These are phyloP conservation scores for Capreolus pygargus DNA, from an alignment of 2,113 vertebrate species.

Conservation along the genomic window DNA sequence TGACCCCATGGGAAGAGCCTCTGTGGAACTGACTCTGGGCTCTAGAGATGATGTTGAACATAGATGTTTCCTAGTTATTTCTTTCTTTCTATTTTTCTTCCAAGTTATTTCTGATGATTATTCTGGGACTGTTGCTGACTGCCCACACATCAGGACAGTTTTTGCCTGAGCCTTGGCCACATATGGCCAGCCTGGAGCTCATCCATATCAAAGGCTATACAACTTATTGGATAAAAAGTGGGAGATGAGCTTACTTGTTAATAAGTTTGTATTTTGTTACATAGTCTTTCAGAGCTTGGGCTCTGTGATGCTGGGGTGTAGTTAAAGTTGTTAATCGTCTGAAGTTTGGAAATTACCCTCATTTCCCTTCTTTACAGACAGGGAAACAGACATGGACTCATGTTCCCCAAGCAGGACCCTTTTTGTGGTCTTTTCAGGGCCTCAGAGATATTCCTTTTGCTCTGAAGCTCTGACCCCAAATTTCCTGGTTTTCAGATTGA, in stretches of 20 bases:
- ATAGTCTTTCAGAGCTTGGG: neutral
- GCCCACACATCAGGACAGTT: neutral
- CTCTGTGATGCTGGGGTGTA: neutral
- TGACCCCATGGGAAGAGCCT: neutral
- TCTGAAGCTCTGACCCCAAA: neutral
- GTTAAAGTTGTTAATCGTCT: neutral
- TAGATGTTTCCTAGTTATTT: neutral
- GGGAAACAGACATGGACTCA: neutral
- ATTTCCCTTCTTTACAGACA: slow-evolving; percentile 1
- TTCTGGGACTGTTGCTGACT: neutral
- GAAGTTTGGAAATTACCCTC: neutral
- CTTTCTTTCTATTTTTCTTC: neutral
- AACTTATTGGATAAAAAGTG: slow-evolving; percentile 14
- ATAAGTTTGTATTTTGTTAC: neutral
- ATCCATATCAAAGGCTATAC: neutral
- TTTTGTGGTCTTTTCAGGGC: neutral
- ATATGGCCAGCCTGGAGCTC: neutral
- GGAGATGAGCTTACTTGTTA: neutral
- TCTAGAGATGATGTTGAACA: neutral
- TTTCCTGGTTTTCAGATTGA: slow-evolving; percentile 87
- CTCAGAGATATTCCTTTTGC: neutral
- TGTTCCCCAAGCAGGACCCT: neutral
- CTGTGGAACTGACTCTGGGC: neutral
- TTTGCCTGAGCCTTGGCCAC: neutral
- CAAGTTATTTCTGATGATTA: neutral